A percentile compares a stretch with the other conserved stretches of the same genome.
phyloP scores from a whole-genome alignment of 2,888 invertebrate genomes.

The Colostygia pectinataria region DNA sequence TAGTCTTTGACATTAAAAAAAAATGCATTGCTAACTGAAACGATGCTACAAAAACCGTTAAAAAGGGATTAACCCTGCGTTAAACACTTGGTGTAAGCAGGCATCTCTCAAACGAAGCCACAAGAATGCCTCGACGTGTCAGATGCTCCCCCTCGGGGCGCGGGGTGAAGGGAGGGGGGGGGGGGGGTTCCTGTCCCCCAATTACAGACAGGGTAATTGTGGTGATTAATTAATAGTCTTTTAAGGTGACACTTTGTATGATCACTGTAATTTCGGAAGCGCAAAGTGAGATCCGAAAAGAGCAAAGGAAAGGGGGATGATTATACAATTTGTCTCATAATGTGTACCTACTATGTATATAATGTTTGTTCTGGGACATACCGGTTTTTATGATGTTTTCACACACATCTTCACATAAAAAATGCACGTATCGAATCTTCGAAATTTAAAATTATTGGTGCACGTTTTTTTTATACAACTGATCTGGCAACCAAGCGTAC shows the following conservation, averaged over 20 bases:
- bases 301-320: background rate
- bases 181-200: conserved; percentile 5
- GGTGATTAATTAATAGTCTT: conserved; percentile 27
- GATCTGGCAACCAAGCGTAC: too few species aligned
- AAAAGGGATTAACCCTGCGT: conserved; percentile 16
- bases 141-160: conserved; percentile 53
- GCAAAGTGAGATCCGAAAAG: conserved; percentile 6
- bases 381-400: too few species aligned
- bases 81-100: conserved; percentile 39
- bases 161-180: background rate
- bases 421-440: too few species aligned
- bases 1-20: too few species aligned
- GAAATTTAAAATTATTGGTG: too few species aligned
- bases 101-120: conserved; percentile 64
- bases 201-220: conserved; percentile 26
- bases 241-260: conserved; percentile 18
- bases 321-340: too few species aligned
- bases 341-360: too few species aligned
- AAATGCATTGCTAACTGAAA: too few species aligned
- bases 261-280: conserved; percentile 17
- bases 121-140: conserved; percentile 76
- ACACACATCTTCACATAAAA: too few species aligned
- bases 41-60: too few species aligned
- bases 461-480: too few species aligned
- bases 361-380: too few species aligned